phyloP scores from a whole-genome alignment of 2,888 invertebrate species.

The Mythimna impura region DNA sequence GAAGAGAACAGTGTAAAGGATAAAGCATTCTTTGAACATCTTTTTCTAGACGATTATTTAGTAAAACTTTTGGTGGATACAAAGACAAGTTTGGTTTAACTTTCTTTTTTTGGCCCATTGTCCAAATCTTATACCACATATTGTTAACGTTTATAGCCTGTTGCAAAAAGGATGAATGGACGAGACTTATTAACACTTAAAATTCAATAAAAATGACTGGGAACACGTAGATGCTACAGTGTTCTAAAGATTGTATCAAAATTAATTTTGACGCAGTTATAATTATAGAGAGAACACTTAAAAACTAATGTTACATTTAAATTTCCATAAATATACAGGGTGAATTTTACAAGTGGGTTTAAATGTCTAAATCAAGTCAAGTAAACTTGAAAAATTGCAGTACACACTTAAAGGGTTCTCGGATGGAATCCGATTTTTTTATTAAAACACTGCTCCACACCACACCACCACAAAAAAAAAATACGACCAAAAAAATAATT shows the following conservation, averaged over 20 bases:
- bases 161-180: neutral
- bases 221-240: neutral
- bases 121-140: neutral
- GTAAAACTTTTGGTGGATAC: neutral
- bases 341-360: too few relatives aligned
- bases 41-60: neutral
- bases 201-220: neutral
- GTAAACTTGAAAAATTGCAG: too few relatives aligned
- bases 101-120: neutral
- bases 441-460: too few relatives aligned
- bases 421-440: too few relatives aligned
- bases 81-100: neutral
- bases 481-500: too few relatives aligned
- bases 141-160: neutral
- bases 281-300: neutral
- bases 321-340: neutral
- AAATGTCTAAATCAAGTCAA: too few relatives aligned
- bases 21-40: constrained; percentile 1
- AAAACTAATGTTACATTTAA: neutral
- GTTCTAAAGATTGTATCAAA: neutral
- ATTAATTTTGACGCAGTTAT: neutral
- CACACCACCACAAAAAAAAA: too few relatives aligned
- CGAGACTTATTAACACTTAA: neutral
- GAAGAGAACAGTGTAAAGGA: neutral
- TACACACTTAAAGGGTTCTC: too few relatives aligned